phyloP scores from a whole-genome alignment of 1,140 invertebrate genomes.

The Bicyclus anynana region DNA sequence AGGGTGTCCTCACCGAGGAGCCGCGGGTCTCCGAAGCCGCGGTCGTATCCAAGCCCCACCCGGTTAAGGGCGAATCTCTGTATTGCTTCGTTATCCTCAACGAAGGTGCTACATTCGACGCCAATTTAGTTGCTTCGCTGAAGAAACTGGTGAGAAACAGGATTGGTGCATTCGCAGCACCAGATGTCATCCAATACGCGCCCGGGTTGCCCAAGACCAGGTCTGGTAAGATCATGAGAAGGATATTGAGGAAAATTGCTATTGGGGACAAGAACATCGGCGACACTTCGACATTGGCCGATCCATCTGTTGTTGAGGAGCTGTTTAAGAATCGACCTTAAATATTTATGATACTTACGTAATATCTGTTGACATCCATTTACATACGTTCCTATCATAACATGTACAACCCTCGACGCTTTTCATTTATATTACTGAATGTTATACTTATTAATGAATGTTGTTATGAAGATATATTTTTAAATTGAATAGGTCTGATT shows the following conservation, averaged over 20 bases:
- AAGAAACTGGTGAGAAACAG: conserved; percentile 91
- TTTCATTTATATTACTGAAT: neutral
- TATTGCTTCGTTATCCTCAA: conserved; percentile 97
- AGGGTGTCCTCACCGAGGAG: conserved; percentile 93
- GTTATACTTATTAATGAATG: no score
- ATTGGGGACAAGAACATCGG: conserved; percentile 92
- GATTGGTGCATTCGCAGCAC: conserved; percentile 97
- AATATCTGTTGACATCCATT: neutral
- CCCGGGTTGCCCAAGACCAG: conserved; percentile 96
- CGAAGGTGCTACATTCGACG: conserved; percentile 84
- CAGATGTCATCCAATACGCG: conserved; percentile 95
- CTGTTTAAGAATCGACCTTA: conserved; percentile 85
- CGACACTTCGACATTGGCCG: conserved; percentile 94
- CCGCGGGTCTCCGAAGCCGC: conserved; percentile 93
- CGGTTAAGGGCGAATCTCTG: conserved; percentile 96
- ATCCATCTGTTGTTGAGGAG: conserved; percentile 89
- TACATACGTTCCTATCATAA: neutral
- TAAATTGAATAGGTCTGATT: no score
- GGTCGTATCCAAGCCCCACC: conserved; percentile 95
- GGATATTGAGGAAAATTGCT: conserved; percentile 95
- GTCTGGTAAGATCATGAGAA: conserved; percentile 98
- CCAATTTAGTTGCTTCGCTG: conserved; percentile 84
- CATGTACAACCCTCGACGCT: no score
- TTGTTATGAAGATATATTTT: no score
- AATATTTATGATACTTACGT: neutral